Percentiles rank a stretch among this genome's conserved stretches.
Conservation (phyloP, 2,113 vertebrate genomes). For the Geococcyx californianus region DNA sequence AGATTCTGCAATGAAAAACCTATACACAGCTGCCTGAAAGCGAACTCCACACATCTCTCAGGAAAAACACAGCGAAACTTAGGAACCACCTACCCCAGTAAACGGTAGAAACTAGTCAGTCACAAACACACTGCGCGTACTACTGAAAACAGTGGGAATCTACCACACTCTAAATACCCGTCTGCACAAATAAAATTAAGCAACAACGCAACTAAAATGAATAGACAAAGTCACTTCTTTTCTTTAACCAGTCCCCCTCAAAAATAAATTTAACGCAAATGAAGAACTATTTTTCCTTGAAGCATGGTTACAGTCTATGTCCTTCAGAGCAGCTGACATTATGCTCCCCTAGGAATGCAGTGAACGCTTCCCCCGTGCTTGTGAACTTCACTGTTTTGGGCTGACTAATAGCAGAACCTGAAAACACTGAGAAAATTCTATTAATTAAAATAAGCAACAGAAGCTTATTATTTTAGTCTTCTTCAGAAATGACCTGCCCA, state of each 20-base stretch:
- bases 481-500: background rate
- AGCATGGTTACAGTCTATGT: background rate
- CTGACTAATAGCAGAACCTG: background rate
- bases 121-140: fast-evolving
- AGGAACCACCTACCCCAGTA: background rate
- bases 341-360: background rate
- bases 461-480: background rate
- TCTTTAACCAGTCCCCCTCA: background rate
- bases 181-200: fast-evolving
- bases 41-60: background rate
- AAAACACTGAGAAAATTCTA: background rate
- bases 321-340: background rate
- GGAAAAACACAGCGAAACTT: background rate
- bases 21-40: background rate
- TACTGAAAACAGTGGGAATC: background rate
- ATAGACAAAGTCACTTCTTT: background rate
- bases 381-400: background rate
- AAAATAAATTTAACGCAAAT: fast-evolving
- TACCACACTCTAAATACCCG: fast-evolving
- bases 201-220: fast-evolving
- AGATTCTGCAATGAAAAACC: background rate
- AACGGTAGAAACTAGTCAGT: background rate
- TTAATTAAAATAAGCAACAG: background rate
- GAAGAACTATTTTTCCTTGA: background rate
- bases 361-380: background rate